Percentiles rank a stretch among this genome's conserved stretches.
phyloP scores from a whole-genome alignment of 2,113 vertebrate species.

The Otus sunia region DNA sequence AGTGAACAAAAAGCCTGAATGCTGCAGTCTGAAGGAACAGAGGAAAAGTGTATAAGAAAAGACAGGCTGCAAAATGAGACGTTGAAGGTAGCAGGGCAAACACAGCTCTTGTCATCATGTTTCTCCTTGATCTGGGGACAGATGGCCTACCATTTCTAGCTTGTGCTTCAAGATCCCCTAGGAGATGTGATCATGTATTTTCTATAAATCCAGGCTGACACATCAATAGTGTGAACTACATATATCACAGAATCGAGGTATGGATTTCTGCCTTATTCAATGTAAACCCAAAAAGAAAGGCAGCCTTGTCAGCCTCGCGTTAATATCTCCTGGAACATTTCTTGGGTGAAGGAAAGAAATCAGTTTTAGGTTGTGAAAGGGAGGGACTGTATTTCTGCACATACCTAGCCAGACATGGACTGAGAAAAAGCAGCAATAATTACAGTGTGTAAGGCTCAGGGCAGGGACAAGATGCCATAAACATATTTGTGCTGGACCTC shows the following conservation, averaged over 20 bases:
- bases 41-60: neutral
- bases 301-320: neutral
- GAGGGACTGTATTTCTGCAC: neutral
- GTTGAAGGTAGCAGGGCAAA: neutral
- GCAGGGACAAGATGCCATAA: neutral
- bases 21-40: neutral
- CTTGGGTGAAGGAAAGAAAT: neutral
- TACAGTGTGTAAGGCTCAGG: neutral
- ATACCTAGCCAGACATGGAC: neutral
- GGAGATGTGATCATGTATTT: conserved; percentile 19
- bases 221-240: neutral
- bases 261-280: neutral
- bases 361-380: neutral
- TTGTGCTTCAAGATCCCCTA: neutral
- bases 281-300: neutral
- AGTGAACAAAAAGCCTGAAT: neutral
- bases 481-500: neutral
- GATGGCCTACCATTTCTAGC: neutral
- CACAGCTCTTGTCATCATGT: neutral
- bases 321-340: neutral
- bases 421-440: neutral
- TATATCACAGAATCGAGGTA: neutral
- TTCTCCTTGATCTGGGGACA: conserved; percentile 20
- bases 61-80: neutral
- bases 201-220: conserved; percentile 31